These are phyloP conservation scores for Hyperopisus bebe DNA, from an alignment of 2,113 vertebrate genomes.

Conservation along the genomic window DNA sequence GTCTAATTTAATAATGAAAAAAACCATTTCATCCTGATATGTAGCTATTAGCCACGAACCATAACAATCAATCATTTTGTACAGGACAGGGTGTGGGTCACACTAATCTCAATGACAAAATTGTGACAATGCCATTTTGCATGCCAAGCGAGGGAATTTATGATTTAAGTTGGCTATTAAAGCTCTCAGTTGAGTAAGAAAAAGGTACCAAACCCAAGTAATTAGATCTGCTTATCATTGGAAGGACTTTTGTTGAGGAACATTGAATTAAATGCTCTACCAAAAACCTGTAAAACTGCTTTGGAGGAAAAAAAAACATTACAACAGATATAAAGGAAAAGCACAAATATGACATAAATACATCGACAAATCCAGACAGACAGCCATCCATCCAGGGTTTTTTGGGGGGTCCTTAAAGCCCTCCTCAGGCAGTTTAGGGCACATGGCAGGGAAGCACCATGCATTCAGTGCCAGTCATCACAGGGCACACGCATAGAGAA, in stretches of 20 bases:
- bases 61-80: slow-evolving; percentile 4
- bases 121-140: neutral
- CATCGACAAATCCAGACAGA: neutral
- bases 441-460: neutral
- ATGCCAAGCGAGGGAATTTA: neutral
- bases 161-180: slow-evolving; percentile 9
- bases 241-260: neutral
- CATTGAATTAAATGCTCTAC: neutral
- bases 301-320: neutral
- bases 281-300: neutral
- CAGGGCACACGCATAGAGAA: neutral
- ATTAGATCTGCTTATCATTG: neutral
- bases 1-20: slow-evolving; percentile 33
- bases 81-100: neutral
- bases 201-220: neutral
- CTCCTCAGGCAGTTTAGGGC: neutral
- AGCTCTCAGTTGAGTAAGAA: neutral
- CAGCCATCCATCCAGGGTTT: neutral
- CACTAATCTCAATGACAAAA: slow-evolving; percentile 8
- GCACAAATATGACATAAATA: neutral
- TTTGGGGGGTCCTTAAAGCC: neutral
- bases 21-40: neutral
- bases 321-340: neutral
- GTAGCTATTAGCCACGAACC: neutral
- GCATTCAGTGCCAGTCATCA: neutral